These are phyloP conservation scores for Metellina segmentata DNA, from an alignment of 2,888 invertebrate species.

Conservation along the genomic window DNA sequence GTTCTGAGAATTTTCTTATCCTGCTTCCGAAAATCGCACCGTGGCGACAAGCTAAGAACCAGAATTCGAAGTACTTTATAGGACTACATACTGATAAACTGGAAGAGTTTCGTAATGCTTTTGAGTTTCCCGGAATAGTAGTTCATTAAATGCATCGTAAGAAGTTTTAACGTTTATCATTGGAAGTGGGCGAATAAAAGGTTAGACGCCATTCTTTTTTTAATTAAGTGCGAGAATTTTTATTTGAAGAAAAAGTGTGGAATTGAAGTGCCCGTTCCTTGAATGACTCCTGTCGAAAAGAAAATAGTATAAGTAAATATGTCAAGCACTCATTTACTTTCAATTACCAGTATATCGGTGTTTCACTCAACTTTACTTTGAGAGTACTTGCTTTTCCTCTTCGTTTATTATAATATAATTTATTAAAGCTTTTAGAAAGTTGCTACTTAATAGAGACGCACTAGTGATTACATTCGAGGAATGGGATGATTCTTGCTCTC, in stretches of 20 bases:
- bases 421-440: neutral
- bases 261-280: neutral
- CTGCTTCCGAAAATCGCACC: neutral
- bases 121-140: neutral
- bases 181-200: neutral
- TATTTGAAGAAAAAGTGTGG: neutral
- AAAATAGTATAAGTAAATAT: neutral
- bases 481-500: too few relatives aligned
- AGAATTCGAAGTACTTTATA: neutral
- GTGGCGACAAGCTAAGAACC: neutral
- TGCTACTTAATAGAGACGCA: too few relatives aligned
- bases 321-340: neutral
- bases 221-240: neutral
- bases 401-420: neutral
- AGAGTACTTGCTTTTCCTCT: neutral
- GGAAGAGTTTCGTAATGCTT: neutral
- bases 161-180: neutral
- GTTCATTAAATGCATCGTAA: neutral
- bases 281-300: neutral
- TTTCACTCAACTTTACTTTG: neutral
- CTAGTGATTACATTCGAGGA: too few relatives aligned
- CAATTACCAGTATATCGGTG: neutral
- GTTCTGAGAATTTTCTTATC: neutral
- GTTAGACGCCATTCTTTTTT: neutral
- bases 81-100: neutral